phyloP scores from a whole-genome alignment of 1,140 invertebrate genomes.

The Chlorops oryzae region DNA sequence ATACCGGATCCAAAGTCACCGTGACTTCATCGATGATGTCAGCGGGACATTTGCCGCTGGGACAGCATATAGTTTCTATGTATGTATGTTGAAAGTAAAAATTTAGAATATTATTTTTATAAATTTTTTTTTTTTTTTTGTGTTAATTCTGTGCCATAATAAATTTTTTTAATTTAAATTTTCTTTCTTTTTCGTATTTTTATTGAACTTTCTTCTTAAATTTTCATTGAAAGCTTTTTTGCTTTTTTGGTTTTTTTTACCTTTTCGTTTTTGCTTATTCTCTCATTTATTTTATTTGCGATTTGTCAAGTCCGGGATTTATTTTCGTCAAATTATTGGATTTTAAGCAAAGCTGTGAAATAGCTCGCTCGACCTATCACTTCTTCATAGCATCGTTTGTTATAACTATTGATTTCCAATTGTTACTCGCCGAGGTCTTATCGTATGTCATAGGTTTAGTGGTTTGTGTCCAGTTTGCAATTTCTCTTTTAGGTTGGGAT shows the following conservation, averaged over 20 bases:
- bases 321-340: too few relatives aligned
- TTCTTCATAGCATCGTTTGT: too few relatives aligned
- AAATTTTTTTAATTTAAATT: slow-evolving; percentile 9
- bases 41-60: background rate
- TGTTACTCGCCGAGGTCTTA: too few relatives aligned
- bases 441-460: too few relatives aligned
- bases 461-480: too few relatives aligned
- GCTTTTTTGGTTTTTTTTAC: slow-evolving; percentile 32
- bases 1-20: background rate
- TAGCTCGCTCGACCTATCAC: too few relatives aligned
- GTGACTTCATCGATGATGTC: background rate
- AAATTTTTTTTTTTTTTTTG: background rate
- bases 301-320: too few relatives aligned
- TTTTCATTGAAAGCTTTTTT: slow-evolving; percentile 20
- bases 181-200: slow-evolving; percentile 15
- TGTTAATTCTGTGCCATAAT: background rate
- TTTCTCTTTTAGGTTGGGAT: too few relatives aligned
- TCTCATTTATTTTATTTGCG: slow-evolving; percentile 23
- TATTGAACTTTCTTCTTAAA: slow-evolving; percentile 16
- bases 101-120: slow-evolving; percentile 11
- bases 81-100: background rate
- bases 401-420: too few relatives aligned
- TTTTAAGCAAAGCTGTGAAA: too few relatives aligned
- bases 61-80: background rate
- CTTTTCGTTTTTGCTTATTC: slow-evolving; percentile 9